Percentiles rank a stretch among this genome's conserved stretches.
Evolutionary conservation across 2,888 invertebrate species (phyloP).

Genomic region (Xanthorhoe designata): DNA sequence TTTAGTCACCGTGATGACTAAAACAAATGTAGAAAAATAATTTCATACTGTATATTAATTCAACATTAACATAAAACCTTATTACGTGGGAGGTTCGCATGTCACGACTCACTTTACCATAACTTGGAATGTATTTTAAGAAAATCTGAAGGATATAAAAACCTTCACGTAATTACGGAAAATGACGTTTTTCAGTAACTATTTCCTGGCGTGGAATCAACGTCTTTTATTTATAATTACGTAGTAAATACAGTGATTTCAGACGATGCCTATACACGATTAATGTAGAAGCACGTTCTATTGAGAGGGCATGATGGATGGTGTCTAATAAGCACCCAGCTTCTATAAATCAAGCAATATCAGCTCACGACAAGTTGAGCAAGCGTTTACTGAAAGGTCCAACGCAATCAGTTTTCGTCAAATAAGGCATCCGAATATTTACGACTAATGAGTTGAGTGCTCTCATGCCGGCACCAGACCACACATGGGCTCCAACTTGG

Average conservation of each 20-base stretch:
- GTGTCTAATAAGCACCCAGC: conserved; percentile 20
- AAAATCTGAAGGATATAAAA: conserved; percentile 46
- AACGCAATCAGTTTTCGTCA: conserved; percentile 17
- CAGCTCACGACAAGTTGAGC: conserved; percentile 14
- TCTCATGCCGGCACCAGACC: no score
- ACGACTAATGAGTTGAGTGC: conserved; percentile 29
- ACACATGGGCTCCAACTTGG: no score
- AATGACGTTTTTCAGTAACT: conserved; percentile 35
- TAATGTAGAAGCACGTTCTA: conserved; percentile 8
- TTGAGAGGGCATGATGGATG: conserved; percentile 16
- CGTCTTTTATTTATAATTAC: conserved; percentile 19
- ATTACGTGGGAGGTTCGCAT: conserved; percentile 49
- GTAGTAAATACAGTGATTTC: conserved; percentile 21
- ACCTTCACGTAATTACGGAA: conserved; percentile 38
- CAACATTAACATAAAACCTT: conserved; percentile 53
- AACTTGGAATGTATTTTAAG: conserved; percentile 36
- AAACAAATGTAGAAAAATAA: conserved; percentile 31
- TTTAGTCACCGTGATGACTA: conserved; percentile 30
- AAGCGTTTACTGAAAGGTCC: conserved; percentile 18
- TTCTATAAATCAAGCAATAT: conserved; percentile 22
- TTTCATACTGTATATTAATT: conserved; percentile 45
- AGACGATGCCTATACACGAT: conserved; percentile 14
- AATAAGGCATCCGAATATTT: conserved; percentile 14
- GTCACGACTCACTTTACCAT: conserved; percentile 39
- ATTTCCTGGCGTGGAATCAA: conserved; percentile 35